Evolutionary conservation across 2,797 vertebrate genomes (phyloP).

Genomic region (Rhadinocentrus ornatus): DNA sequence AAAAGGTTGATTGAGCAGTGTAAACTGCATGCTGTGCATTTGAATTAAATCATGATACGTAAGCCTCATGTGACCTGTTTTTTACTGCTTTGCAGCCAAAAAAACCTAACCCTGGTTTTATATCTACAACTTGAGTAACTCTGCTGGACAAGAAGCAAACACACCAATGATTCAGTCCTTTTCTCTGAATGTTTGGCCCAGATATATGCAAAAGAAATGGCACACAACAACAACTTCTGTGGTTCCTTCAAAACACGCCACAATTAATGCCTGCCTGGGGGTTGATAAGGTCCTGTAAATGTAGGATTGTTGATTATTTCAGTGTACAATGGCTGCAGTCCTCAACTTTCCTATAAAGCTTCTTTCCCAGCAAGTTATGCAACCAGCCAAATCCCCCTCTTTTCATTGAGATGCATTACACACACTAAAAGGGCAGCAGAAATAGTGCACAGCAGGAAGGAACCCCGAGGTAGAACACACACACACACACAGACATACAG

Average conservation of each 20-base stretch:
- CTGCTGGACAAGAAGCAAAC: slow-evolving; percentile 4
- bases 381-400: slow-evolving; percentile 62
- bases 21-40: slow-evolving; percentile 7
- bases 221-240: background rate
- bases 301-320: background rate
- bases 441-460: slow-evolving; percentile 53
- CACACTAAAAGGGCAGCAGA: slow-evolving; percentile 63
- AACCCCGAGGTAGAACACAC: slow-evolving; percentile 54
- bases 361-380: slow-evolving; percentile 58
- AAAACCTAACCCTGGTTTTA: slow-evolving; percentile 23
- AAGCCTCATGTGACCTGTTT: slow-evolving; percentile 4
- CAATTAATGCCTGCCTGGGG: background rate
- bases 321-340: slow-evolving; percentile 15
- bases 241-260: background rate
- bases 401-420: slow-evolving; percentile 66
- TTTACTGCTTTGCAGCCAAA: slow-evolving; percentile 10
- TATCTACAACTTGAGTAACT: slow-evolving; percentile 5
- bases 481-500: slow-evolving; percentile 23
- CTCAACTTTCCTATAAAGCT: background rate
- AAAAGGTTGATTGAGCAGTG: slow-evolving; percentile 16
- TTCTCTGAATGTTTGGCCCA: background rate
- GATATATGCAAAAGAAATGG: no score
- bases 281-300: background rate
- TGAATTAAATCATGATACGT: slow-evolving; percentile 21
- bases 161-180: background rate